Evolutionary conservation across 37 sponge, comb jelly and placozoan species (phyloP), one percentile per base, ranked within the genome.

Genomic region (Aplysina aerophoba): DNA sequence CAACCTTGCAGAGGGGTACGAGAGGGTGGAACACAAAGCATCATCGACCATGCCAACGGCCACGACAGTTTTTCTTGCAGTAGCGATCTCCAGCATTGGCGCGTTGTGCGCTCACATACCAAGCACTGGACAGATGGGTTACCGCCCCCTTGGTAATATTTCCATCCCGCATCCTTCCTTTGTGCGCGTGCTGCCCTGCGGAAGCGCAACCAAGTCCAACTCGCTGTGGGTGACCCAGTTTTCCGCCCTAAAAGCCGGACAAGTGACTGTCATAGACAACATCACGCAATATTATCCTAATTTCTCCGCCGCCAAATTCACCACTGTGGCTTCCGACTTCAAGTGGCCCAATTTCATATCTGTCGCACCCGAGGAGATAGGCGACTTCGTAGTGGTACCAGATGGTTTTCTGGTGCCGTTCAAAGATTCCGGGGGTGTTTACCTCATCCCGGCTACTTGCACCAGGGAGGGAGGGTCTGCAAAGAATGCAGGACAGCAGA

Each of bases 171-270:
- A 87, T 62, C 88, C 88, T 0, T 55, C 88, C 60, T 87, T 87
- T 59, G 50, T 81, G 12, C 41, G 41, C 4, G 88, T 81, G 1
- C 74, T 87, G 44, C 73, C 82, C 0, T 82, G 88, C 73, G 71
- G 68, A 54, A 39, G n/a, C 15, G 44, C 31, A 0, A 66, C 54
- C 44, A 74, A 28, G 40, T 25, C 61, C 30, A 72, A 62, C 15
- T 55, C 82, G 0, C 71, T 91, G 80, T 91, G 91, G 91, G 72
- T 91, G 31, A 87, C 83, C 12, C 67, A 87, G 25, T 91, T 91
- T 82, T 53, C 73, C n/a, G 87, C 85, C 14, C 71, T 87, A 66
- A 4, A 15, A 13, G 2, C 88, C 30, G 88, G 88, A 24, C 17
- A 69, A 41, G 59, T 87, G n/a, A 56, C 38, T 22, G 66, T 38